phyloP scores from a whole-genome alignment of 2,113 vertebrate genomes.

The Noctilio leporinus region DNA sequence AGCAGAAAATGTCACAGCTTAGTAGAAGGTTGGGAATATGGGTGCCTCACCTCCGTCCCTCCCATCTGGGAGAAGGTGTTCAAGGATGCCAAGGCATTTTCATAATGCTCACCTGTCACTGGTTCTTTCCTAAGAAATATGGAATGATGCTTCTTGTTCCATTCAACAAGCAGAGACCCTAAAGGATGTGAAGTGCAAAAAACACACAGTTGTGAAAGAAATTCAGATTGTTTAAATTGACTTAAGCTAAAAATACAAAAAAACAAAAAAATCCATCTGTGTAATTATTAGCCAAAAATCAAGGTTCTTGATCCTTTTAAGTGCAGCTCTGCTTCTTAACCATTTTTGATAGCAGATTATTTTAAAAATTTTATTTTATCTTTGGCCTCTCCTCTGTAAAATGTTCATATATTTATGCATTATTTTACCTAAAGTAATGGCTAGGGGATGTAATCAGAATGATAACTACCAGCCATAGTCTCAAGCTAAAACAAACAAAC shows the following conservation, averaged over 20 bases:
- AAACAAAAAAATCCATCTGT: not conserved
- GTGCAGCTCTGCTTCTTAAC: not conserved
- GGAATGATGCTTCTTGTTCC: not conserved
- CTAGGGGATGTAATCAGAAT: not conserved
- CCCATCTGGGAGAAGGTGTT: not conserved
- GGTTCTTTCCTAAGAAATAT: not conserved
- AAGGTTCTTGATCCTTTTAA: not conserved
- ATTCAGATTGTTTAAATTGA: not conserved
- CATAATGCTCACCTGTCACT: not conserved
- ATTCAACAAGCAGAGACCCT: not conserved
- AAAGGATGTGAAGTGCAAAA: not conserved
- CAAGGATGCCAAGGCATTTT: not conserved
- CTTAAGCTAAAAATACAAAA: not conserved
- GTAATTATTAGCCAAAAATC: not conserved
- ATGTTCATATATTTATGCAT: not conserved
- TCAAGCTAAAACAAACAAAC: too few species aligned
- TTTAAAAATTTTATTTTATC: not conserved
- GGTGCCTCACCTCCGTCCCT: not conserved
- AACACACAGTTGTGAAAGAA: not conserved
- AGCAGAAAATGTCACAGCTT: slow-evolving; percentile 10
- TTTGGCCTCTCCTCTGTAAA: not conserved
- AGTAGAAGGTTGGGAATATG: not conserved
- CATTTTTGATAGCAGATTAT: not conserved
- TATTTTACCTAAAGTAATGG: not conserved
- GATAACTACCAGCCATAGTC: not conserved